Base-by-base conservation (phyloP, 2,888 invertebrate species). In the Fragum sueziense region DNA sequence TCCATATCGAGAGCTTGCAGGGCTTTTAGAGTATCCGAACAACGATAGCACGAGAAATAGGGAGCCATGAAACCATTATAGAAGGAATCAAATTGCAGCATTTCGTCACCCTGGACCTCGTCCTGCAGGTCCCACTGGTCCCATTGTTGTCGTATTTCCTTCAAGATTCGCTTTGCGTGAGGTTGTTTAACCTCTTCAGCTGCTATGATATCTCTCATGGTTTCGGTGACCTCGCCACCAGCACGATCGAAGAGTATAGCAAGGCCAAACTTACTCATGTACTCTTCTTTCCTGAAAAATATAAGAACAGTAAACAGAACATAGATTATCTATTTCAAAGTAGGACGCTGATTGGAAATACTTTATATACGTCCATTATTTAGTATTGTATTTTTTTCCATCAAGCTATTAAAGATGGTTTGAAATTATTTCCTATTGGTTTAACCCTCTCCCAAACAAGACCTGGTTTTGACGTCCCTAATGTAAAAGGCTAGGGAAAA, bases 221-320 rank as follows among this genome's bases (percentile, higher is more conserved):
- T 22, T 25, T n/a, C 59, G 17, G 65, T 77, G 14, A 77, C n/a
- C 20, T 31, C 7, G 11, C 72, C 76, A 0, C 72, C 76, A 17
- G 71, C 31, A 9, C 76, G 54, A 59, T 68, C 76, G 34, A 71
- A 76, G 9, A 76, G 51, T 41, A 77, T 34, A n/a, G 76, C 76
- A 14, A 77, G 51, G 3, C 76, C 76, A 11, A 72, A 57, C 37
- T 51, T 70, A 27, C 65, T 54, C 76, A 76, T 72, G 69, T 80
- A 76, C 31, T 80, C 79, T 68, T 80, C 79, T 41, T 76, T 80
- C 57, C 79, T 75, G 67, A 34, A 71, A 62, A 47, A 47, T 4
- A n/a, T n/a, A n/a, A n/a, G n/a, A n/a, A n/a, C n/a, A n/a, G n/a
- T n/a, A n/a, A n/a, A n/a, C n/a, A n/a, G n/a, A n/a, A n/a, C n/a